Conservation (phyloP, 1,140 invertebrate genomes). For the Gryon sp. region DNA sequence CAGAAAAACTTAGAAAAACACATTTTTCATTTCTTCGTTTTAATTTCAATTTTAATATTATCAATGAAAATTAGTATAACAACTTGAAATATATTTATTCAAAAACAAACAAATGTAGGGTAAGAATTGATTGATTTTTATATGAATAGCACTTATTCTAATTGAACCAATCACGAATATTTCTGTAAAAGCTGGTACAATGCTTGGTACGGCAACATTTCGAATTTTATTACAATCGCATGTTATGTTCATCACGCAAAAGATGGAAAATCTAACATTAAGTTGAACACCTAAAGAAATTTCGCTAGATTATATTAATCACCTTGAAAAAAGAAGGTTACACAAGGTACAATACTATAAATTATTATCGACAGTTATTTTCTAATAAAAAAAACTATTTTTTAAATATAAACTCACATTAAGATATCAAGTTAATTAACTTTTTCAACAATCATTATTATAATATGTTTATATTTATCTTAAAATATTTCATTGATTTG, state of each 20-base stretch:
- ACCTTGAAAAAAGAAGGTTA: slow-evolving; percentile 2
- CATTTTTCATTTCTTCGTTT: too few relatives aligned
- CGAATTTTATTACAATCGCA: slow-evolving; percentile 51
- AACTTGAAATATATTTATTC: too few relatives aligned
- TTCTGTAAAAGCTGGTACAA: slow-evolving; percentile 65
- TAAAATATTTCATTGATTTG: too few relatives aligned
- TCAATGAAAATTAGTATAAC: too few relatives aligned
- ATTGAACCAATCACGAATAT: slow-evolving; percentile 41
- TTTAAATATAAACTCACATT: too few relatives aligned
- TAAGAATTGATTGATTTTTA: slow-evolving; percentile 4
- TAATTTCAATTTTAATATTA: too few relatives aligned
- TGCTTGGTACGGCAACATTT: slow-evolving; percentile 65
- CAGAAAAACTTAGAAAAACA: too few relatives aligned
- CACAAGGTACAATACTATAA: neutral
- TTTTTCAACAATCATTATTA: too few relatives aligned
- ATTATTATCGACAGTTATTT: too few relatives aligned
- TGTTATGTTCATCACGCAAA: slow-evolving; percentile 60
- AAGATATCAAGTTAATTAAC: too few relatives aligned
- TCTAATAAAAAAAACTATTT: too few relatives aligned
- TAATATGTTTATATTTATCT: too few relatives aligned
- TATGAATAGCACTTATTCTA: slow-evolving; percentile 6
- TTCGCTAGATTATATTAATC: slow-evolving; percentile 5
- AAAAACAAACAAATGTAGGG: neutral
- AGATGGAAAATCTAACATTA: slow-evolving; percentile 33
- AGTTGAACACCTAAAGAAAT: slow-evolving; percentile 27